Evolutionary conservation across 2,888 invertebrate genomes (phyloP).

Genomic region (Herminia tarsipennalis): DNA sequence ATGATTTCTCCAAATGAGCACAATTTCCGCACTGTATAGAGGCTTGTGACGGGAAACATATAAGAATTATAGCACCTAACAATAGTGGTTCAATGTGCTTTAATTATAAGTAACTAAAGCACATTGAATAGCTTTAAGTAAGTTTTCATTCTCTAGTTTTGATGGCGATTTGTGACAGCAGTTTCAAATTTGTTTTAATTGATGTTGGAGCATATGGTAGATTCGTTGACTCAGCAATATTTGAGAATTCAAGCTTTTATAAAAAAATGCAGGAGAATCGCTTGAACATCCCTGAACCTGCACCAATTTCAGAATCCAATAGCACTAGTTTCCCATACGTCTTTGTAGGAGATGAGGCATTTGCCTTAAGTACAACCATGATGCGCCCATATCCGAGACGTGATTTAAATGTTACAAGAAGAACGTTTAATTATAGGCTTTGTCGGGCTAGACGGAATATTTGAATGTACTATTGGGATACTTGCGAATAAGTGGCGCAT

Average conservation of each 20-base stretch:
- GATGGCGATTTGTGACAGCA: constrained; percentile 34
- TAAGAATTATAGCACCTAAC: constrained; percentile 15
- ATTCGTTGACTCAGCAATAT: constrained; percentile 42
- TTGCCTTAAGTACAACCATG: constrained; percentile 23
- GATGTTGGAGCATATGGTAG: constrained; percentile 40
- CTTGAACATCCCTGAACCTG: constrained; percentile 23
- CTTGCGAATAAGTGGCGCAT: constrained; percentile 26
- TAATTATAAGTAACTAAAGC: too few species aligned
- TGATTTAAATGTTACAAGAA: constrained; percentile 17
- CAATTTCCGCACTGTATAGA: constrained; percentile 8
- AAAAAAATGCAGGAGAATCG: constrained; percentile 26
- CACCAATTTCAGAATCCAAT: constrained; percentile 15
- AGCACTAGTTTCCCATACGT: constrained; percentile 18
- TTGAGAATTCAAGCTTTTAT: constrained; percentile 36
- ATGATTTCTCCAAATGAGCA: constrained; percentile 7
- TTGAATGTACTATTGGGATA: constrained; percentile 25
- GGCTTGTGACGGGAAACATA: constrained; percentile 13
- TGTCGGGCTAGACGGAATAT: constrained; percentile 28
- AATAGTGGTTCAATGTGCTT: constrained; percentile 15
- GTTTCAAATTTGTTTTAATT: constrained; percentile 23
- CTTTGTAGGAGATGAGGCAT: constrained; percentile 32
- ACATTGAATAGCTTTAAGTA: too few species aligned
- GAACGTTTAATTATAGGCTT: constrained; percentile 18
- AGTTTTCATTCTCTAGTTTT: constrained; percentile 13
- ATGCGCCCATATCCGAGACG: constrained; percentile 34